Evolutionary conservation across 2,797 vertebrate genomes (phyloP).

Genomic region (Poeciliopsis presidionis): DNA sequence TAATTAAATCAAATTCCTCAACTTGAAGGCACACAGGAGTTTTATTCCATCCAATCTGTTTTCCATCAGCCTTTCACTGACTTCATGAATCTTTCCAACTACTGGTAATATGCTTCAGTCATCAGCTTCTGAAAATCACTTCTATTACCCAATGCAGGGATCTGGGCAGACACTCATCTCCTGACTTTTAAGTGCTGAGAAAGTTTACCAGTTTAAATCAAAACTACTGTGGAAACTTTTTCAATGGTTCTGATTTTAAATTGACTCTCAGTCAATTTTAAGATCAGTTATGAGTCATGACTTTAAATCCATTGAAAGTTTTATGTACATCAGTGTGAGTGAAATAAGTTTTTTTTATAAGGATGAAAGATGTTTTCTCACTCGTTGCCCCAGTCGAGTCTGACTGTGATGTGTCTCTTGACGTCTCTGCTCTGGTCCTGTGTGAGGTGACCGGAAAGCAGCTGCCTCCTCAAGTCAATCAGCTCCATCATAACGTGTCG

Average conservation of each 20-base stretch:
- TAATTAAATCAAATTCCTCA: background rate
- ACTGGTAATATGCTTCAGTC: conserved; percentile 5
- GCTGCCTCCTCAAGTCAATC: conserved; percentile 91
- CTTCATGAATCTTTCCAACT: conserved; percentile 22
- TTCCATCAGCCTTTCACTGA: conserved; percentile 18
- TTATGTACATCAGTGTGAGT: background rate
- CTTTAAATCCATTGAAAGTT: background rate
- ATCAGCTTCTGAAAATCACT: conserved; percentile 22
- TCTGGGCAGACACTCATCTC: background rate
- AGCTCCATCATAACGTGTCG: conserved; percentile 97
- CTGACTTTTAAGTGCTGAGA: background rate
- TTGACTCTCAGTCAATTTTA: background rate
- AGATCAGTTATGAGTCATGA: background rate
- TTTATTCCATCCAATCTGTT: conserved; percentile 31
- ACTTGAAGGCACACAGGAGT: background rate
- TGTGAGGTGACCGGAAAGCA: conserved; percentile 91
- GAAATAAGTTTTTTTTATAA: background rate
- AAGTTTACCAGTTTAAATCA: background rate
- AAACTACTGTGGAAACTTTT: background rate
- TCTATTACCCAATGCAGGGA: conserved; percentile 1
- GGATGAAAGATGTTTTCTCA: conserved; percentile 71
- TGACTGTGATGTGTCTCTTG: conserved; percentile 92
- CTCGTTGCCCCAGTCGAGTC: conserved; percentile 98
- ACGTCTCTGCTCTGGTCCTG: conserved; percentile 93
- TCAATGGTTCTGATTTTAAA: background rate